Percentiles rank a stretch among this genome's conserved stretches.
phyloP scores from a whole-genome alignment of 2,113 vertebrate genomes.

The Phoenicopterus ruber region DNA sequence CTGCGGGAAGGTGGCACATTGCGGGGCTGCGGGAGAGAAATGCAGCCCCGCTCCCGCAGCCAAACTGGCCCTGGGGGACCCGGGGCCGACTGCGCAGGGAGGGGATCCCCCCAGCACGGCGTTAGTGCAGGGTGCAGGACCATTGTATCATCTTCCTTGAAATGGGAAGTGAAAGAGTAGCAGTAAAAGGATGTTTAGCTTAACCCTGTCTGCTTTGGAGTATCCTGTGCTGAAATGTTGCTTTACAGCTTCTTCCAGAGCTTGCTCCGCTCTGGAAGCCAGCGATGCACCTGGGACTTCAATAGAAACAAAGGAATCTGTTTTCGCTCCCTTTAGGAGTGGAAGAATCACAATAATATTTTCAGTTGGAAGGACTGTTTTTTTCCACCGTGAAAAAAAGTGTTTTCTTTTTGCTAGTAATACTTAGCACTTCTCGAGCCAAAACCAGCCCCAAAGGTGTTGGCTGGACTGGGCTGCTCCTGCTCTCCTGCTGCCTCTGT shows the following conservation, averaged over 20 bases:
- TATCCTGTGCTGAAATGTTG: constrained; percentile 18
- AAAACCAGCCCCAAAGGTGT: neutral
- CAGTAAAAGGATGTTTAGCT: constrained; percentile 31
- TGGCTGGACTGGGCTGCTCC: neutral
- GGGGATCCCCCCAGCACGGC: neutral
- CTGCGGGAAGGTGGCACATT: neutral
- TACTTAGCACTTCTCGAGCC: neutral
- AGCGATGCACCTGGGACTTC: neutral
- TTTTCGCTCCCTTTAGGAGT: neutral
- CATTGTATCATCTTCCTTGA: neutral
- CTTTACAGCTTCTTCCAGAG: neutral
- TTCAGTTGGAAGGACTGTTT: neutral
- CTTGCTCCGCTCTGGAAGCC: neutral
- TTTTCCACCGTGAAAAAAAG: neutral
- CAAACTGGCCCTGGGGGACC: neutral
- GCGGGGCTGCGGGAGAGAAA: neutral
- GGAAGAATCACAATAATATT: neutral
- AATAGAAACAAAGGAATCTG: neutral
- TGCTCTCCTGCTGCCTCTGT: neutral
- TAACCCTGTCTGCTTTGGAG: constrained; percentile 32
- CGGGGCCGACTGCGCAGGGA: accelerated
- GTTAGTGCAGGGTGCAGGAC: neutral
- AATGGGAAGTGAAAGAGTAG: constrained; percentile 35
- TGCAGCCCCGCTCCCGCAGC: neutral
- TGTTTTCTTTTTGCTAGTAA: neutral